A percentile compares a stretch with the other conserved stretches of the same genome.
phyloP scores from a whole-genome alignment of 2,797 vertebrate genomes.

The Trachurus trachurus region DNA sequence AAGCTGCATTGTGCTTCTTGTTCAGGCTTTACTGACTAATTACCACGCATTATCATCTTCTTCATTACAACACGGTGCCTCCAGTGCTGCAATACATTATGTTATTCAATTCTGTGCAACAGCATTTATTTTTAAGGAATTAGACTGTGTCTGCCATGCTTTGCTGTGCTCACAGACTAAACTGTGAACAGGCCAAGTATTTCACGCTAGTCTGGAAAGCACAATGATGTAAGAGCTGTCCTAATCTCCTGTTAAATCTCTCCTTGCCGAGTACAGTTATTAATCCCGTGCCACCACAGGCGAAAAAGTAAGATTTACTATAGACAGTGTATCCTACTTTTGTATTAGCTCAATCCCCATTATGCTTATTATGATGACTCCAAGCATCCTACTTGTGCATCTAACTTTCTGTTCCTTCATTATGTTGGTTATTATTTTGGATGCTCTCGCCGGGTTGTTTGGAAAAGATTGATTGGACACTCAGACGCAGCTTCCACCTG shows the following conservation, averaged over 20 bases:
- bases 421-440: slow-evolving; percentile 49
- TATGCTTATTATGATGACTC: slow-evolving; percentile 23
- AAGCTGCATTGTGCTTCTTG: slow-evolving; percentile 44
- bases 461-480: slow-evolving; percentile 71
- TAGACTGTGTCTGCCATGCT: slow-evolving; percentile 40
- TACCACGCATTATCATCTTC: slow-evolving; percentile 43
- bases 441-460: slow-evolving; percentile 61
- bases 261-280: slow-evolving; percentile 62
- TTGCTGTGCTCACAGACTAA: slow-evolving; percentile 45
- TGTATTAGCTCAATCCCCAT: slow-evolving; percentile 43
- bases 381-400: slow-evolving; percentile 37
- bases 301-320: slow-evolving; percentile 35
- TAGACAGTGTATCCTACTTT: slow-evolving; percentile 47
- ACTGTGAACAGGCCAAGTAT: slow-evolving; percentile 64
- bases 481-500: slow-evolving; percentile 66
- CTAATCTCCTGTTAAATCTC: slow-evolving; percentile 81
- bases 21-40: slow-evolving; percentile 57
- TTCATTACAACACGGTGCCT: slow-evolving; percentile 40
- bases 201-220: slow-evolving; percentile 59
- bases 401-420: slow-evolving; percentile 52
- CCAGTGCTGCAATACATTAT: slow-evolving; percentile 26
- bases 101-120: slow-evolving; percentile 33
- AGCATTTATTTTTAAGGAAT: slow-evolving; percentile 48
- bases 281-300: slow-evolving; percentile 69
- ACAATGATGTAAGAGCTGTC: slow-evolving; percentile 63